phyloP scores from a whole-genome alignment of 2,797 vertebrate genomes.

The Smutsia temminckii region DNA sequence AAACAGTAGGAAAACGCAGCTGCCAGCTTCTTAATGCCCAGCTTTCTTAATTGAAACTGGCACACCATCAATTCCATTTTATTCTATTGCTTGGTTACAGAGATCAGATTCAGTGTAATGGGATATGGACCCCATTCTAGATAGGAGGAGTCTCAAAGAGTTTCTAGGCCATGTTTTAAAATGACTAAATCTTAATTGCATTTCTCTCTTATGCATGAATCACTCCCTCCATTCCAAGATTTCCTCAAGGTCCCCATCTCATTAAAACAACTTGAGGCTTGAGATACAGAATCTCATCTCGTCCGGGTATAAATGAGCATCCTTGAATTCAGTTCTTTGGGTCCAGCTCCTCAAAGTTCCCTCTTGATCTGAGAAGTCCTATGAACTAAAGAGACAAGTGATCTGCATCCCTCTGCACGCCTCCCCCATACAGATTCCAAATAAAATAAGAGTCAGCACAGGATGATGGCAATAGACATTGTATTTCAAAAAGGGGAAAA shows the following conservation, averaged over 20 bases:
- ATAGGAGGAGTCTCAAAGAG: not conserved
- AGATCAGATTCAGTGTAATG: not conserved
- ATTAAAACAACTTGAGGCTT: not conserved
- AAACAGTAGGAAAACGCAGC: not conserved
- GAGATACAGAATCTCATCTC: not conserved
- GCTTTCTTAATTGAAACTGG: not conserved
- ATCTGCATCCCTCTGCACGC: not conserved
- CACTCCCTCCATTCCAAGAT: not conserved
- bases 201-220: not conserved
- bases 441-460: not conserved
- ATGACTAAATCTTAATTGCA: not conserved
- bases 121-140: not conserved
- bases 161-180: constrained; percentile 11
- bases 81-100: not conserved
- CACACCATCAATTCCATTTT: not conserved
- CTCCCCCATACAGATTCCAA: not conserved
- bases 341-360: not conserved
- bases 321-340: not conserved
- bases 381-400: not conserved
- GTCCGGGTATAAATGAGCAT: not conserved
- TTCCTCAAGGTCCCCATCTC: not conserved
- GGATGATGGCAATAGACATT: not conserved
- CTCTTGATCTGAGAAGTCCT: not conserved
- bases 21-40: not conserved
- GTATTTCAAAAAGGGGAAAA: not conserved